Conservation (phyloP, 2,888 invertebrate species). For the Campopleginae sp. region DNA sequence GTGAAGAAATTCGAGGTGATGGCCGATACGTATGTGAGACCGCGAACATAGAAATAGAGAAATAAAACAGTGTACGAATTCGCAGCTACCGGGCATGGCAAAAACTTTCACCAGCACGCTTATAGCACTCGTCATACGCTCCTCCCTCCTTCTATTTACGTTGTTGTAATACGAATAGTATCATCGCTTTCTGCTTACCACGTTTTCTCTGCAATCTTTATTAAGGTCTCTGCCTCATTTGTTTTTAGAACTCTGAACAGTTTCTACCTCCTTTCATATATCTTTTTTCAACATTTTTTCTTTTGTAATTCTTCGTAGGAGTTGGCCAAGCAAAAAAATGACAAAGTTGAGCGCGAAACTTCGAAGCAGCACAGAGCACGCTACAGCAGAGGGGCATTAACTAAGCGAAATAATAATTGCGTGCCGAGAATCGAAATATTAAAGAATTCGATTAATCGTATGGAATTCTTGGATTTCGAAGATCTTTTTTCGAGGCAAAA, state of each 20-base stretch:
- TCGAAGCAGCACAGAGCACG: not conserved
- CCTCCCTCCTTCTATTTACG: too few species aligned
- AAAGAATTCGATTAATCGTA: too few species aligned
- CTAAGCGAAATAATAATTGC: not conserved
- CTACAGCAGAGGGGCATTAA: constrained; percentile 19
- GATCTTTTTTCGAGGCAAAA: too few species aligned
- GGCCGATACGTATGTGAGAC: constrained; percentile 44
- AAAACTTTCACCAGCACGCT: constrained; percentile 36
- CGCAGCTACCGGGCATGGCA: constrained; percentile 25
- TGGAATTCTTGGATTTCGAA: not conserved
- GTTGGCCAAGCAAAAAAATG: not conserved
- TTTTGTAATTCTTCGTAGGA: not conserved
- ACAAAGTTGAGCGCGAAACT: not conserved
- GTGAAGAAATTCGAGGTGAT: constrained; percentile 21
- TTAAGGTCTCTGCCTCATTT: not conserved
- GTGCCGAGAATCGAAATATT: not conserved
- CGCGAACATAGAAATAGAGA: constrained; percentile 21
- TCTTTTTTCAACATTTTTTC: not conserved
- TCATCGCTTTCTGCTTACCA: not conserved
- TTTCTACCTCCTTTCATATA: not conserved
- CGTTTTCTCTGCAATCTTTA: not conserved
- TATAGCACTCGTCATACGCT: not conserved
- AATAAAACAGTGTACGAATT: not conserved
- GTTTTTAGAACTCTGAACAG: not conserved
- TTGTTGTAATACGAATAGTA: not conserved